A percentile compares a stretch with the other conserved stretches of the same genome.
Evolutionary conservation across 1,140 invertebrate genomes (phyloP).

Genomic region (Pentalonia nigronervosa): DNA sequence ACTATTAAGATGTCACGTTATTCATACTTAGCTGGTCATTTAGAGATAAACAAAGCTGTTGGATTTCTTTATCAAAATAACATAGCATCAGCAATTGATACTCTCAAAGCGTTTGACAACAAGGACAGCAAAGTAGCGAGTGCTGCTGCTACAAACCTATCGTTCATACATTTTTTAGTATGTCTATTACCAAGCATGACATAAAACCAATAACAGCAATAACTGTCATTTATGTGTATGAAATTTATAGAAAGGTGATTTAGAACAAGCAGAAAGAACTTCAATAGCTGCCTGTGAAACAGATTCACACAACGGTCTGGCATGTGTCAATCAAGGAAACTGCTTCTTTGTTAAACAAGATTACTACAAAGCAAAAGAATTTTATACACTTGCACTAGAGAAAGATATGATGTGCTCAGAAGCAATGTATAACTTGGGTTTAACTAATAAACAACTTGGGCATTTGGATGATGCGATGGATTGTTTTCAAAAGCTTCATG

Average conservation of each 20-base stretch:
- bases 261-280: slow-evolving; percentile 83
- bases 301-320: slow-evolving; percentile 82
- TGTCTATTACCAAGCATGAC: slow-evolving; percentile 60
- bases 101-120: slow-evolving; percentile 88
- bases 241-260: slow-evolving; percentile 76
- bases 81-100: slow-evolving; percentile 83
- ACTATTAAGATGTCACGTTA: slow-evolving; percentile 82
- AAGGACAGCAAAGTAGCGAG: slow-evolving; percentile 84
- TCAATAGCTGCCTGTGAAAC: slow-evolving; percentile 78
- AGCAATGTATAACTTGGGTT: slow-evolving; percentile 89
- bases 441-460: slow-evolving; percentile 64
- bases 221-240: background rate
- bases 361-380: slow-evolving; percentile 77
- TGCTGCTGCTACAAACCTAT: slow-evolving; percentile 87
- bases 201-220: background rate
- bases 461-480: slow-evolving; percentile 75
- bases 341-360: slow-evolving; percentile 79
- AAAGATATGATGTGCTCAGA: slow-evolving; percentile 86
- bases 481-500: slow-evolving; percentile 83
- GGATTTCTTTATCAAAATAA: slow-evolving; percentile 88
- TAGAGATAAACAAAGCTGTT: slow-evolving; percentile 93
- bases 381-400: slow-evolving; percentile 80
- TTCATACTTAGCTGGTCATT: slow-evolving; percentile 80
- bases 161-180: slow-evolving; percentile 88
- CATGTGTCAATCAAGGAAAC: slow-evolving; percentile 89